Evolutionary conservation across 2,888 invertebrate species (phyloP), one percentile per base, ranked within the genome.

Genomic region (Cabera pusaria): DNA sequence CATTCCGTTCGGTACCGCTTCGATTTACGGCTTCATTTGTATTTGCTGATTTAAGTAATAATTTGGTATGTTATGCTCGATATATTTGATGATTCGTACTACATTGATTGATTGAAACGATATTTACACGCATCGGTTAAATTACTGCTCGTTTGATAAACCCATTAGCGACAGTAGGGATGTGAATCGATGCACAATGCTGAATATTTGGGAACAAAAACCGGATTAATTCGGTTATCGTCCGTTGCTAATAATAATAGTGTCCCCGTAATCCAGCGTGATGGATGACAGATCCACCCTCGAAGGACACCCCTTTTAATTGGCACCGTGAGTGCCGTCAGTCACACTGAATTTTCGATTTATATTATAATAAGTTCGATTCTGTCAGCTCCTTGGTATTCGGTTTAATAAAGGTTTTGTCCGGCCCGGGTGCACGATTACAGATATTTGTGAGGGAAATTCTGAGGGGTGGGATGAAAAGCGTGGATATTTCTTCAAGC

Each of bases 351-450:
- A 67, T 72, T 82, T 82, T 76, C 86, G 72, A 86, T 87, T 83
- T 86, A 83, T 85, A 87, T 86, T 86, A 86, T 85, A 86, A 86
- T 87, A 77, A 80, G 84, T 77, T 82, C 66, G 44, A 45, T 45
- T 43, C 38, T 44, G 40, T 41, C 35, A 23, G 38, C 44, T 56
- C 44, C 50, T 51, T 52, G 49, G 31, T 31, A 31, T 31, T 31
- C 22, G 14, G 42, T 42, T 48, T 47, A 54, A 59, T 63, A 54
- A 56, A 59, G 62, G 56, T 48, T 52, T 59, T 48, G 58, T 58
- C 52, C 59, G 56, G 46, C 28, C 42, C 38, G 40, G 36, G 21
- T 42, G 28, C 31, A 29, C 33, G 49, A 32, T 23, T 42, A 26
- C 19, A 27, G 28, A 12, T 40, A 19, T 32, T 35, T 32, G 28